Conservation (phyloP, 2,113 vertebrate species). For the Etheostoma cragini region DNA sequence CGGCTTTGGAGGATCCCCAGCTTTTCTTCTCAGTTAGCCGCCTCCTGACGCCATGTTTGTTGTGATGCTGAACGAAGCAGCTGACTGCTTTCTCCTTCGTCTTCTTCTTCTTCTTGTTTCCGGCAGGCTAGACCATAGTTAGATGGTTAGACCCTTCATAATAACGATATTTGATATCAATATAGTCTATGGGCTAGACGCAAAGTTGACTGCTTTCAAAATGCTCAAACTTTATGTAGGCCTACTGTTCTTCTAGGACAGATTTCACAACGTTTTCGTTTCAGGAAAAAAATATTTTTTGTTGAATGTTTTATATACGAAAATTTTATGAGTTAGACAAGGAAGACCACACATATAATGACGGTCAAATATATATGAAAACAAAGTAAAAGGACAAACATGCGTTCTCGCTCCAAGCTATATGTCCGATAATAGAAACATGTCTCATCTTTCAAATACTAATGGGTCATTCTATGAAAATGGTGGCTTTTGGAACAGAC, state of each 20-base stretch:
- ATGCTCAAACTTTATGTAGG: constrained; percentile 55
- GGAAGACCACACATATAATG: neutral
- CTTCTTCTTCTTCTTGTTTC: too few species aligned
- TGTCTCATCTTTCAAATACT: neutral
- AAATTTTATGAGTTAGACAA: neutral
- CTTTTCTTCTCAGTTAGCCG: neutral
- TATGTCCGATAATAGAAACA: neutral
- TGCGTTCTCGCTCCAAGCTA: neutral
- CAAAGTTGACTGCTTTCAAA: neutral
- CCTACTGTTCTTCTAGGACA: neutral
- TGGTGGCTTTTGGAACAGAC: too few species aligned
- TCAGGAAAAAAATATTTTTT: neutral
- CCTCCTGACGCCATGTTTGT: constrained; percentile 75
- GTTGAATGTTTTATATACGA: neutral
- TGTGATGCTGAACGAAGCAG: constrained; percentile 58
- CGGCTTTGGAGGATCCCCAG: neutral
- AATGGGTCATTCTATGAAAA: too few species aligned
- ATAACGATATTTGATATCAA: too few species aligned
- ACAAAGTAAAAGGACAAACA: neutral
- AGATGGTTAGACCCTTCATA: too few species aligned
- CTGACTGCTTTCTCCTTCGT: constrained; percentile 14
- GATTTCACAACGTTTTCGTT: rapidly evolving
- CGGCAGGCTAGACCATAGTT: too few species aligned
- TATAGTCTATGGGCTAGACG: too few species aligned
- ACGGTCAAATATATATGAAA: neutral